Percentiles rank a stretch among this genome's conserved stretches.
phyloP scores from a whole-genome alignment of 2,113 vertebrate genomes.

The Corvus hawaiiensis region DNA sequence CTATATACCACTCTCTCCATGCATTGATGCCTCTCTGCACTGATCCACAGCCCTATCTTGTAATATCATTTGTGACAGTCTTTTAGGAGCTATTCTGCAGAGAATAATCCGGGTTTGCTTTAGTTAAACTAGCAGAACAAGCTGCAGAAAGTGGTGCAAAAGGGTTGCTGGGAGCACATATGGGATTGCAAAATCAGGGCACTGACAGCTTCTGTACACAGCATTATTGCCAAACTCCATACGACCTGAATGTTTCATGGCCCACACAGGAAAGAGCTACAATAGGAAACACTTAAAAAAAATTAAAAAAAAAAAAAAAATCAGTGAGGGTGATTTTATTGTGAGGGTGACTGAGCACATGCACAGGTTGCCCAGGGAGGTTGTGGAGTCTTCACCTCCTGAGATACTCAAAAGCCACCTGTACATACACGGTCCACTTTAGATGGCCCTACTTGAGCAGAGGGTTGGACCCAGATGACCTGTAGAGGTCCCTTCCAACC shows the following conservation, averaged over 20 bases:
- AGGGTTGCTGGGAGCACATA: neutral
- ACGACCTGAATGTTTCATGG: neutral
- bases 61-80: neutral
- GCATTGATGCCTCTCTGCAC: neutral
- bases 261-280: neutral
- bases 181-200: neutral
- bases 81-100: conserved; percentile 3
- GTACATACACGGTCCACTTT: accelerated
- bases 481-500: neutral
- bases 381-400: neutral
- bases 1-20: conserved; percentile 28
- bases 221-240: neutral
- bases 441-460: neutral
- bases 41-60: neutral
- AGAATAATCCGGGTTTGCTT: neutral
- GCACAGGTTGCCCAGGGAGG: neutral
- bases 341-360: neutral
- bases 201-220: neutral
- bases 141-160: neutral
- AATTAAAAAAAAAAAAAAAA: neutral
- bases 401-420: neutral
- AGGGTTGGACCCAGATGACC: neutral
- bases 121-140: neutral
- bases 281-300: neutral
- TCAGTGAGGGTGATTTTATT: neutral